Base-by-base conservation (phyloP, 1,140 invertebrate genomes). In the Palaemon carinicauda region DNA sequence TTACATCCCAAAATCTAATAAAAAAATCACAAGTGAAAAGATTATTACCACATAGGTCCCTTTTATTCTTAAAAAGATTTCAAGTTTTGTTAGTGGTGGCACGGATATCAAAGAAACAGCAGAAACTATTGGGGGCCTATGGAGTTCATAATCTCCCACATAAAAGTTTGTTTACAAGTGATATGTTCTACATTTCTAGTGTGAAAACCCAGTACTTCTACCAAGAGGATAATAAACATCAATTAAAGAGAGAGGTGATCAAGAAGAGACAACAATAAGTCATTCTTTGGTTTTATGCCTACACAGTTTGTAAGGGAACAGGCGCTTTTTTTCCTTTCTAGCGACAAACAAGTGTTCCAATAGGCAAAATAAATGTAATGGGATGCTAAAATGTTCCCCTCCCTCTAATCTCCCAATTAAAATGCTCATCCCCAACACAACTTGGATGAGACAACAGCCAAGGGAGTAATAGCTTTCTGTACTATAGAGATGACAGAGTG, bases 261-360 rank as follows among this genome's bases (percentile, higher is more conserved):
- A 80, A 56, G 53, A 85, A 52, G 41, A 78, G 24, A 69, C 29
- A 85, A 79, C 79, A 71, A 82, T 69, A 71, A 74, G 65, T 80
- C 65, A 86, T 71, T 86, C 83, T 86, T 86, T 86, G 83, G 83
- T 86, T 86, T 73, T 80, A 80, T 80, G 51, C 65, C 82, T 86
- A 69, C 54, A 80, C 77, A 86, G 83, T 79, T 86, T 86, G 77
- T 80, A 80, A 86, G 83, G 83, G 77, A 86, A 86, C 60, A 86
- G 79, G 77, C 73, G 80, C 83, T 77, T 86, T 78, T 54, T 86
- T 54, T 86, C 24, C 24, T 69, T 69, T 69, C n/a, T n/a, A 27
- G 65, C 65, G 29, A 69, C 29, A 69, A 69, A 69, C 65, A n/a
- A 69, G 29, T 69, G 12, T 27, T 31, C 24, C 24, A n/a, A 15